A percentile compares a stretch with the other conserved stretches of the same genome.
Evolutionary conservation across 2,113 vertebrate genomes (phyloP).

Genomic region (Patagioenas fasciata): DNA sequence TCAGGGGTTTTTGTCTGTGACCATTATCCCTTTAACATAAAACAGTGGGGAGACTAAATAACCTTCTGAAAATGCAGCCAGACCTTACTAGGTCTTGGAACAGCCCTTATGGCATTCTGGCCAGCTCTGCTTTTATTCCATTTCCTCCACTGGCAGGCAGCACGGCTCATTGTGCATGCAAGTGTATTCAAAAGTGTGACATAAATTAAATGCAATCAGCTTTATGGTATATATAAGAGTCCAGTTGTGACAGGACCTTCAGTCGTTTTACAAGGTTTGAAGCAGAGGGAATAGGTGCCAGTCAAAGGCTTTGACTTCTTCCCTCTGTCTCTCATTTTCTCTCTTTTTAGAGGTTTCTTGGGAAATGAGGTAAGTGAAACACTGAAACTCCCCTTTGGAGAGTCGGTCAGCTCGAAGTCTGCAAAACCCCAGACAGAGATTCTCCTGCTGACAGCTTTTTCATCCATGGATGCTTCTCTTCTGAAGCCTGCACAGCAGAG

Average conservation of each 20-base stretch:
- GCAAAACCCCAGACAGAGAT: neutral
- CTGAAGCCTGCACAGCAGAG: neutral
- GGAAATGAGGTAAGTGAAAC: conserved; percentile 2
- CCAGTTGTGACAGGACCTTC: neutral
- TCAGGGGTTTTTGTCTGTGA: neutral
- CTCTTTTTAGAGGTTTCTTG: neutral
- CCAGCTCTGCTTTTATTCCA: conserved; percentile 4
- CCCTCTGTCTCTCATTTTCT: neutral
- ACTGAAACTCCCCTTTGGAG: neutral
- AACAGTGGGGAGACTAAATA: neutral
- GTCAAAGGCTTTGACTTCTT: neutral
- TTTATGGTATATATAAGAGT: conserved; percentile 30
- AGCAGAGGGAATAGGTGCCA: neutral
- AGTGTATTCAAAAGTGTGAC: neutral
- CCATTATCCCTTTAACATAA: conserved; percentile 2
- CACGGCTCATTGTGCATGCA: neutral
- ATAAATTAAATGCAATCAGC: conserved; percentile 44
- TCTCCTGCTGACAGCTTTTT: neutral
- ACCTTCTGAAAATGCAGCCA: neutral
- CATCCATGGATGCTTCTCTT: neutral
- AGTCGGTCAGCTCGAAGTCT: neutral
- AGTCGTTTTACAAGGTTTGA: neutral
- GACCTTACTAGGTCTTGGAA: conserved; percentile 10
- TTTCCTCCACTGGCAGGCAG: conserved; percentile 46
- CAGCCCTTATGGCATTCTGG: neutral